These are phyloP conservation scores for Enteromius paludinosus DNA, from an alignment of 2,797 vertebrate genomes.

Conservation along the genomic window DNA sequence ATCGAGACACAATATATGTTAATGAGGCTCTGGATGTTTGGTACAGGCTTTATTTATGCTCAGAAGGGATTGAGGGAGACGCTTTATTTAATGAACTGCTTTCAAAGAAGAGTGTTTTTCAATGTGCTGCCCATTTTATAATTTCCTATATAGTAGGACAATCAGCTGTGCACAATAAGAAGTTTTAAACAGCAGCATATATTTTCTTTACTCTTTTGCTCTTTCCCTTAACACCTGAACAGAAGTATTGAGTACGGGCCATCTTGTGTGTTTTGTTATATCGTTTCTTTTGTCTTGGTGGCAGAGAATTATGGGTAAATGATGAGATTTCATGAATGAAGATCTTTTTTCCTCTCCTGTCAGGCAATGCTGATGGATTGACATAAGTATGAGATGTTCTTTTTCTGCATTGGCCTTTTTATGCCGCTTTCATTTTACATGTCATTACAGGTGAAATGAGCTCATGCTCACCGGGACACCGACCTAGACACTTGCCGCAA, in stretches of 20 bases:
- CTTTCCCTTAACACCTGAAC: neutral
- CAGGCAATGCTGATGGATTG: conserved; percentile 52
- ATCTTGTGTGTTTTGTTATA: conserved; percentile 31
- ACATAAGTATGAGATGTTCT: conserved; percentile 43
- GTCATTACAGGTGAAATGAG: conserved; percentile 59
- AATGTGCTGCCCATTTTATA: conserved; percentile 9
- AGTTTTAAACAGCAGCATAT: neutral
- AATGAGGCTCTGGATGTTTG: conserved; percentile 50
- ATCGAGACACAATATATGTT: conserved; percentile 49
- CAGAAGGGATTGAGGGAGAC: conserved; percentile 26
- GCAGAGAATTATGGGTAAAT: conserved; percentile 53
- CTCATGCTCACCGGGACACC: neutral
- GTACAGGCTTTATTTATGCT: conserved; percentile 43
- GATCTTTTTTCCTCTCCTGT: conserved; percentile 47
- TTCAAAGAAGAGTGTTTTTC: conserved; percentile 39
- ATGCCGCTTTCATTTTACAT: conserved; percentile 58
- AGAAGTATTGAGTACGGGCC: neutral
- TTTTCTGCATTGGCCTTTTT: conserved; percentile 36
- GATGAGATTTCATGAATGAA: conserved; percentile 52
- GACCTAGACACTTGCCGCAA: neutral
- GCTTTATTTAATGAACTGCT: conserved; percentile 44
- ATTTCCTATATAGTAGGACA: conserved; percentile 25
- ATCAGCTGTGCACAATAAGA: conserved; percentile 9
- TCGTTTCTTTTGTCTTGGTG: conserved; percentile 31
- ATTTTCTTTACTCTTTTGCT: conserved; percentile 9